phyloP scores from a whole-genome alignment of 2,797 vertebrate genomes.

The Pteropus rufus region DNA sequence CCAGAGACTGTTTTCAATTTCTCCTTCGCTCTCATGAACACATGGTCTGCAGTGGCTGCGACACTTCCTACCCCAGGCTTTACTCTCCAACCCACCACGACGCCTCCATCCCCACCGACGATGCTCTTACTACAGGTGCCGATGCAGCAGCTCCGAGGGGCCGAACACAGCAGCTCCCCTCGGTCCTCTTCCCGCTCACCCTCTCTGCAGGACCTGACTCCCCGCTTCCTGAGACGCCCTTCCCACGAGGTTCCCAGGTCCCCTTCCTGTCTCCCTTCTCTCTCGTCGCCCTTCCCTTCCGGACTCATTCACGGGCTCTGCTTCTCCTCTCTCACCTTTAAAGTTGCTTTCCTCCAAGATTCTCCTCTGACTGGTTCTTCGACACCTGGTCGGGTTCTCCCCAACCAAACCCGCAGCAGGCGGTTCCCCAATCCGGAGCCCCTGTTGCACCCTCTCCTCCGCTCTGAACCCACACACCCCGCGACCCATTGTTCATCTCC shows the following conservation, averaged over 20 bases:
- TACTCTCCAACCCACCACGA: neutral
- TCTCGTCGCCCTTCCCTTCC: neutral
- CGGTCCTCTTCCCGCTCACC: too few species aligned
- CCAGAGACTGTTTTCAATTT: neutral
- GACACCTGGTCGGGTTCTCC: neutral
- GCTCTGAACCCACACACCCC: neutral
- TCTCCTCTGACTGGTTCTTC: neutral
- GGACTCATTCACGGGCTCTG: neutral
- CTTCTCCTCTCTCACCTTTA: neutral
- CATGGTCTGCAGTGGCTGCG: accelerated
- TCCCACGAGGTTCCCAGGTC: neutral
- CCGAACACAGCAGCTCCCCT: neutral
- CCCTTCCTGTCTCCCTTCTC: neutral
- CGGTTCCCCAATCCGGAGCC: accelerated
- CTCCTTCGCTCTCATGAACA: neutral
- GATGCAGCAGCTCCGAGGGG: neutral
- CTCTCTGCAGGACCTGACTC: neutral
- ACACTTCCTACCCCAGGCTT: neutral
- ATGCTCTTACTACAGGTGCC: neutral
- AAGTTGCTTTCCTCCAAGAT: neutral
- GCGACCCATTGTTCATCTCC: accelerated
- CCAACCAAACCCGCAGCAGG: neutral
- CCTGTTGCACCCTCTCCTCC: neutral
- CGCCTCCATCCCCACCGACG: neutral
- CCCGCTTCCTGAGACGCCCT: neutral